A percentile compares a stretch with the other conserved stretches of the same genome.
These are phyloP conservation scores for Cyanoramphus novaezelandiae DNA, from an alignment of 2,113 vertebrate genomes.

Conservation along the genomic window DNA sequence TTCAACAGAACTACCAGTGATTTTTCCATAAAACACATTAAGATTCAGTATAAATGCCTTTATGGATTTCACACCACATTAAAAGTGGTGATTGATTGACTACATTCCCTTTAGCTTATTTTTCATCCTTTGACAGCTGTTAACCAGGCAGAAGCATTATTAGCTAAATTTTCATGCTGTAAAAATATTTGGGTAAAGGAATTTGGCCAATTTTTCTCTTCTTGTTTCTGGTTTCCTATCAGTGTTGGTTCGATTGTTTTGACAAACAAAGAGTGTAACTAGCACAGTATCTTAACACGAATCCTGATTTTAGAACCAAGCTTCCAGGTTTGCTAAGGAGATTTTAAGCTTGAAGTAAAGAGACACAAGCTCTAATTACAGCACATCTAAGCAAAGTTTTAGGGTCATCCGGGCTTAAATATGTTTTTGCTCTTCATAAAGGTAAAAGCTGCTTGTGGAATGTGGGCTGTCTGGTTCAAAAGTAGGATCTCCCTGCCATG, in stretches of 20 bases:
- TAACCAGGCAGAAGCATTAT: constrained; percentile 64
- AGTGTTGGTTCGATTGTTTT: constrained; percentile 12
- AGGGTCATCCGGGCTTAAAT: not conserved
- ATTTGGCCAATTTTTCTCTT: constrained; percentile 32
- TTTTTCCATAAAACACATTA: constrained; percentile 64
- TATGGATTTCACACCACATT: constrained; percentile 69
- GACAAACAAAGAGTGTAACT: not conserved
- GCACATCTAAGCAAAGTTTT: not conserved
- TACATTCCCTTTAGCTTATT: constrained; percentile 63
- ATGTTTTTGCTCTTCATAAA: not conserved
- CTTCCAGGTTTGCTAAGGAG: not conserved
- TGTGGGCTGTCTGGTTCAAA: not conserved
- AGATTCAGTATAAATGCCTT: constrained; percentile 58
- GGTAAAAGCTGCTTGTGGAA: not conserved
- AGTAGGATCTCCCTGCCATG: not conserved
- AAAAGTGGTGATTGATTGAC: constrained; percentile 58
- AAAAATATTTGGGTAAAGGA: constrained; percentile 64
- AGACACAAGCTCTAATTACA: not conserved
- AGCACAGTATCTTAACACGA: not conserved
- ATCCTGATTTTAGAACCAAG: not conserved
- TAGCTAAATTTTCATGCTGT: constrained; percentile 54
- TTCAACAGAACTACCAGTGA: constrained; percentile 60
- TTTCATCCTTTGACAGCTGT: constrained; percentile 66
- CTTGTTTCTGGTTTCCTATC: constrained; percentile 31
- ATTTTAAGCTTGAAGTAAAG: not conserved